Conservation (phyloP, 2,113 vertebrate species). For the Odocoileus virginianus region DNA sequence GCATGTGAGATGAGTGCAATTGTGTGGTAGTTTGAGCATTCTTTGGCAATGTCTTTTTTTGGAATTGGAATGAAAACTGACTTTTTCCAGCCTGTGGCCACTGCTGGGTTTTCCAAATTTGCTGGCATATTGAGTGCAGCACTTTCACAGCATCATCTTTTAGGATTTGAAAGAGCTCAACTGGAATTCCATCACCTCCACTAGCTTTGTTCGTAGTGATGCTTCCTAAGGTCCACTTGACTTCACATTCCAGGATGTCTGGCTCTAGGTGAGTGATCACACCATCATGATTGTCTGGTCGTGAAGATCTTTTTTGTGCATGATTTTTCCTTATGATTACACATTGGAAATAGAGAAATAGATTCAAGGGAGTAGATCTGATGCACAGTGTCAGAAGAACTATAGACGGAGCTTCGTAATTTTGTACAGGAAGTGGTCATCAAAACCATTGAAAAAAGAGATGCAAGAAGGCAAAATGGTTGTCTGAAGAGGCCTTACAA, state of each 20-base stretch:
- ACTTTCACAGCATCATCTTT: background rate
- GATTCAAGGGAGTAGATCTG: background rate
- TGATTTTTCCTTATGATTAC: background rate
- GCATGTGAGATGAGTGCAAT: background rate
- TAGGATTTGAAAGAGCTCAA: background rate
- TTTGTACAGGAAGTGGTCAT: background rate
- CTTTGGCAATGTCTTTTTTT: background rate
- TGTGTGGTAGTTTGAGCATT: rapidly evolving
- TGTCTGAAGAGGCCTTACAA: background rate
- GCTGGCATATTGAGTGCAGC: background rate
- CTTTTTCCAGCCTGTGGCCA: background rate
- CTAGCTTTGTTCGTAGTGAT: background rate
- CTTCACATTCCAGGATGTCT: background rate
- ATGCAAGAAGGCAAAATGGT: background rate
- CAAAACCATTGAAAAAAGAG: background rate
- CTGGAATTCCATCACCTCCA: background rate
- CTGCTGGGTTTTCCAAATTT: background rate
- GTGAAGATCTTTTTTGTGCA: background rate
- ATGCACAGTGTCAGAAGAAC: background rate
- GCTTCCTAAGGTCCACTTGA: background rate
- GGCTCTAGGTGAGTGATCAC: no score
- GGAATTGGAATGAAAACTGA: background rate
- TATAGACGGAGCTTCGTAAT: background rate
- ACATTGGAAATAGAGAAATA: background rate
- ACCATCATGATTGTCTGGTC: no score